Evolutionary conservation across 1,140 invertebrate species (phyloP).

Genomic region (Drosophila dunni): DNA sequence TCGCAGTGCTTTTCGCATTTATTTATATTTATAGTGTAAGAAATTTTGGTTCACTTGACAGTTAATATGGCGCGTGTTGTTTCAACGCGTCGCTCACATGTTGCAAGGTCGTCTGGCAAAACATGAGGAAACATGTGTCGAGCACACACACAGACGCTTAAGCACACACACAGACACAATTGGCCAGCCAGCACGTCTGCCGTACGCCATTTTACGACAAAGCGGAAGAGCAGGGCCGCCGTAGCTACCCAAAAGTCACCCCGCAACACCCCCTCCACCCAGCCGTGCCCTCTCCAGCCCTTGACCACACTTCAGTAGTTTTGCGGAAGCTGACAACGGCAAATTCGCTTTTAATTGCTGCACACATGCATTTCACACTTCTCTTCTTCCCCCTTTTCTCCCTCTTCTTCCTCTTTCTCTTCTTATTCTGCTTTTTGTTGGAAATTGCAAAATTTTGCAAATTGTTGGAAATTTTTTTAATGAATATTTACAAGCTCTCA

Average conservation of each 20-base stretch:
- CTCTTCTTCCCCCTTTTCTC: too few species aligned
- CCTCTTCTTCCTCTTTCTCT: too few species aligned
- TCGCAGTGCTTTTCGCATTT: slow-evolving; percentile 50
- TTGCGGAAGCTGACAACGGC: slow-evolving; percentile 42
- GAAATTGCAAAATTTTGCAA: not conserved
- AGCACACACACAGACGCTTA: slow-evolving; percentile 14
- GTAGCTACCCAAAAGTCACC: not conserved
- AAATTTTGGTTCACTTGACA: slow-evolving; percentile 12
- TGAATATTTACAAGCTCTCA: not conserved
- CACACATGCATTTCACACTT: not conserved
- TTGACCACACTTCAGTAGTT: not conserved
- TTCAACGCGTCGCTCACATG: slow-evolving; percentile 23
- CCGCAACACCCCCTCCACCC: not conserved
- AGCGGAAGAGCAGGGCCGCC: slow-evolving; percentile 38
- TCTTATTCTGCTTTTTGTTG: slow-evolving; percentile 1
- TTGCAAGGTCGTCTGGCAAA: slow-evolving; percentile 49
- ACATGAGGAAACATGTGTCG: slow-evolving; percentile 71
- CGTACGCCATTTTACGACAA: slow-evolving; percentile 42
- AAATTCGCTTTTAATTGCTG: slow-evolving; percentile 42
- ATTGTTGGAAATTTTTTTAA: not conserved
- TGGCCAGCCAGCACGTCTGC: slow-evolving; percentile 44
- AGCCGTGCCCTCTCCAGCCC: not conserved
- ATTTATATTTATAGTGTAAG: slow-evolving; percentile 49
- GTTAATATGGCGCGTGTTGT: slow-evolving; percentile 55
- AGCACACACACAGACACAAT: slow-evolving; percentile 11